phyloP scores from a whole-genome alignment of 2,113 vertebrate genomes.

The Columbina picui region DNA sequence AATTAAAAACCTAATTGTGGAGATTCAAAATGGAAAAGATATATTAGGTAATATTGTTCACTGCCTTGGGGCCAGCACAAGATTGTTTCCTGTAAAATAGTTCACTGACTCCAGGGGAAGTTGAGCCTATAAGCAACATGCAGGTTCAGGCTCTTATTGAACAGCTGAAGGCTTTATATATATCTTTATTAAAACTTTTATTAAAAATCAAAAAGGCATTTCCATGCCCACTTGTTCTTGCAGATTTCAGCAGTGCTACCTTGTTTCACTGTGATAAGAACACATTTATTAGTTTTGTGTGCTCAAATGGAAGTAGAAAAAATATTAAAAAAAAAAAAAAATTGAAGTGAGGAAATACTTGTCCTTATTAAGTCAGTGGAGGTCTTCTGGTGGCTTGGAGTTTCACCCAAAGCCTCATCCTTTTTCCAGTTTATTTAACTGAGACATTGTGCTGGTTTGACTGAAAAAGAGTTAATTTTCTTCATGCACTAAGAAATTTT shows the following conservation, averaged over 20 bases:
- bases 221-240: not conserved
- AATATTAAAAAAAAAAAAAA: not conserved
- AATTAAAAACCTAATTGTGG: not conserved
- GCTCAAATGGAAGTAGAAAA: not conserved
- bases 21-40: not conserved
- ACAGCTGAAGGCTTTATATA: slow-evolving; percentile 7
- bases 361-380: not conserved
- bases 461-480: too few relatives aligned
- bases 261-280: not conserved
- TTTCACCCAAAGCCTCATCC: not conserved
- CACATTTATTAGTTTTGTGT: not conserved
- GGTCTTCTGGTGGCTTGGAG: not conserved
- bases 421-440: not conserved
- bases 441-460: too few relatives aligned
- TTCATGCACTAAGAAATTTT: too few relatives aligned
- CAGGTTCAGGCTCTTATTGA: not conserved
- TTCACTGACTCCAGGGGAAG: not conserved
- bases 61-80: not conserved
- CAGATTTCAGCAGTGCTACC: not conserved
- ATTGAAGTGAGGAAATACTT: not conserved
- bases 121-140: not conserved
- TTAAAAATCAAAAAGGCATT: not conserved
- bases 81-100: not conserved
- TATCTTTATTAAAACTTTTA: slow-evolving; percentile 32
- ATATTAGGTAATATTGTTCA: not conserved